These are phyloP conservation scores for Zapornia atra DNA, from an alignment of 2,113 vertebrate species.

Conservation along the genomic window DNA sequence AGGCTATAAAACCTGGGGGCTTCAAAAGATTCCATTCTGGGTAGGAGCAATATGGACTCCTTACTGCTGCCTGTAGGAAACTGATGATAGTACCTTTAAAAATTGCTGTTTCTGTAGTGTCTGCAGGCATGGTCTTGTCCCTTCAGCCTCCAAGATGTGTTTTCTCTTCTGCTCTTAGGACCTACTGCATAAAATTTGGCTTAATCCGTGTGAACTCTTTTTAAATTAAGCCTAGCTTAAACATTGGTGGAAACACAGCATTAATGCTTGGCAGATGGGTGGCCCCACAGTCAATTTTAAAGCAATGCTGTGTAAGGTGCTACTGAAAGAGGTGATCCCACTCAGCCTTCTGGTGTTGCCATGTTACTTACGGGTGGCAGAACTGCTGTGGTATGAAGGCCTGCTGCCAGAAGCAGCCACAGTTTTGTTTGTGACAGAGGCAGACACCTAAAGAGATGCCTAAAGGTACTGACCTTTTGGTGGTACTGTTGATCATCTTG, in stretches of 20 bases:
- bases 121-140: not conserved
- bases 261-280: not conserved
- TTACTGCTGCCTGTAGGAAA: not conserved
- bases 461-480: not conserved
- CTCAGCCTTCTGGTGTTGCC: not conserved
- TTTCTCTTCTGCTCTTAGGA: not conserved
- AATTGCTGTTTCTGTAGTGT: not conserved
- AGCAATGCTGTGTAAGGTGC: not conserved
- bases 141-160: fast-evolving
- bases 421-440: not conserved
- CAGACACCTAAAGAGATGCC: not conserved
- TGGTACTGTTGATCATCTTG: not conserved
- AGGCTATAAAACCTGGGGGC: not conserved
- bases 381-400: not conserved
- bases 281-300: not conserved
- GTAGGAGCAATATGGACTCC: not conserved
- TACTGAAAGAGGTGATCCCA: not conserved
- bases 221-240: not conserved
- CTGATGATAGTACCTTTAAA: not conserved
- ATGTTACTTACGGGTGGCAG: fast-evolving
- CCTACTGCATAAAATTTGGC: not conserved
- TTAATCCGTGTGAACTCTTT: not conserved
- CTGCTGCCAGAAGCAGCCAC: not conserved
- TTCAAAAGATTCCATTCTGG: not conserved
- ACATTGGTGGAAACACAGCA: not conserved